Base-by-base conservation (phyloP, 2,888 invertebrate species). In the Blastobasis adustella region DNA sequence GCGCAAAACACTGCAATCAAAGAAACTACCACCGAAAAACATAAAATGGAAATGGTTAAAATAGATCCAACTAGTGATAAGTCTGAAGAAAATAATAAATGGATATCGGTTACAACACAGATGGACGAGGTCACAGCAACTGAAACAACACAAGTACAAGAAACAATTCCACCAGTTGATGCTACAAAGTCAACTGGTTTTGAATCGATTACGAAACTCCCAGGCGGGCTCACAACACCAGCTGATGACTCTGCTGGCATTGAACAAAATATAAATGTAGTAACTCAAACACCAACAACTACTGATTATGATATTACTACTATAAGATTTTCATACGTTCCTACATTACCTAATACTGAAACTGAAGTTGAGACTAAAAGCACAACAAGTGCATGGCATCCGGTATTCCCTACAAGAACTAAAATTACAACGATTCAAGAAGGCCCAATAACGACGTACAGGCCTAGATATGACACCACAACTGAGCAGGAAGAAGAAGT, bases 191-290 rank as follows among this genome's bases (percentile, higher is more conserved):
- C 77, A 73, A 84, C 73, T 61, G 77, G 82, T 67, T 88, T 87
- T 66, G 87, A 89, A 80, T 89, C 89, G 55, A 88, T 88, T 58
- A 88, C 89, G 51, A 89, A 89, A 75, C 61, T 89, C 51, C 84
- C 87, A 54, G 71, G 79, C 47, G 77, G 72, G 50, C 61, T 88
- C 46, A 89, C 89, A 42, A 89, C 89, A 45, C 88, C 89, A 41
- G 73, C 73, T 57, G 82, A 82, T 63, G 87, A 88, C 51, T 67
- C 65, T 51, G 61, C 65, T 50, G 66, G 65, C 53, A 68, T 67
- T 57, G 69, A 72, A 43, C 75, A 79, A 60, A 65, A 72, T 9
- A 63, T 61, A 48, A 74, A 70, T 56, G 73, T 68, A 10, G 54
- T 66, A 6, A 59, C 68, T 9, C 5, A 42, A 9, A 42, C 42